Base-by-base conservation (phyloP, 2,797 vertebrate genomes). In the Myripristis jacobus region DNA sequence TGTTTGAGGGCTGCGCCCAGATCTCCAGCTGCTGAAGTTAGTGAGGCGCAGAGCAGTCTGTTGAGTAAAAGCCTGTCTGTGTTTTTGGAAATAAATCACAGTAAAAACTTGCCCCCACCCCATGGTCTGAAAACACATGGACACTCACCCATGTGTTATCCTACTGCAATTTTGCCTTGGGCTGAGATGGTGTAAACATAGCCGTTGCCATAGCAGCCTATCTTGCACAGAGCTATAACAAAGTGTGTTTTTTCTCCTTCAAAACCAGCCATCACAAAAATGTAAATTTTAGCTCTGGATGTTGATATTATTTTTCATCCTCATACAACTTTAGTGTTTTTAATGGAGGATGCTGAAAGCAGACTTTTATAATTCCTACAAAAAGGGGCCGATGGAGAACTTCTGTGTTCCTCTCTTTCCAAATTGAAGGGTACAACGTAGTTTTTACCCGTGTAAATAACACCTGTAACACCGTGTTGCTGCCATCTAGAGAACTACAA, bases 141-240 rank as follows among this genome's bases (percentile, higher is more conserved):
- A 65, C 67, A 68, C 58, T 70, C 43, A 75, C 58, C 56, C 19
- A 3, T 66, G 52, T 62, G 29, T 64, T 68, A 46, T 27, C 16
- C 57, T 50, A 16, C 72, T 87, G 59, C 57, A 46, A 21, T 68
- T 80, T 67, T 0, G 3, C 80, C 61, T 66, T 48, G 44, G 61
- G 64, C 78, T 54, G 53, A 9, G 48, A 64, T 50, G 57, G 56
- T 61, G 80, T 75, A 85, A 83, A 89, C 87, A 84, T 46, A 59
- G 67, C 56, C 0, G 77, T 89, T 86, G 72, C 86, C 86, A 87
- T 80, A 66, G 82, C 47, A 58, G 88, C 43, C 0, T 15, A 60
- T 81, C 25, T 64, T 12, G 50, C 21, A 44, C 38, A 29, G 57
- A 44, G 53, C 66, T 50, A 57, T 68, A 66, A 62, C 25, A 67